phyloP scores from a whole-genome alignment of 2,888 invertebrate species.

The Opisthograptis luteolata region DNA sequence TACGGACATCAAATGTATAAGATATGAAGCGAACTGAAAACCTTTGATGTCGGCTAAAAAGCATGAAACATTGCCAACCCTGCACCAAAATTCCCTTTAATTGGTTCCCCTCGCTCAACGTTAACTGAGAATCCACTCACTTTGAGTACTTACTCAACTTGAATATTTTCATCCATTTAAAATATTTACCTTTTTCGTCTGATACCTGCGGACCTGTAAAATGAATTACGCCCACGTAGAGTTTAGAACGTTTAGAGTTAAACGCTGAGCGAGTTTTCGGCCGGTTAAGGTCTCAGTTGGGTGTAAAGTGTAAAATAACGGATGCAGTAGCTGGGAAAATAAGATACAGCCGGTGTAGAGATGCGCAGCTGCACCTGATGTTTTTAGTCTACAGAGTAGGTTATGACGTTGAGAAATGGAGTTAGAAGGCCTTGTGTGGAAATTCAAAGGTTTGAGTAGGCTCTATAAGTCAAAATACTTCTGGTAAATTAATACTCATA shows the following conservation, averaged over 20 bases:
- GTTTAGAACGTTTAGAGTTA: slow-evolving; percentile 4
- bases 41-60: background rate
- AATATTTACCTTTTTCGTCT: slow-evolving; percentile 33
- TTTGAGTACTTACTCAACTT: slow-evolving; percentile 36
- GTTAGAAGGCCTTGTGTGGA: no score
- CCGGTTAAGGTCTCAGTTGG: background rate
- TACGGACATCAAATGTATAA: no score
- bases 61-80: slow-evolving; percentile 33
- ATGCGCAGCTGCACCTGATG: no score
- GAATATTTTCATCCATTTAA: slow-evolving; percentile 35
- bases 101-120: slow-evolving; percentile 48
- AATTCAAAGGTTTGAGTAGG: no score
- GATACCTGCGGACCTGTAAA: slow-evolving; percentile 8
- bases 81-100: slow-evolving; percentile 50
- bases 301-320: slow-evolving; percentile 1
- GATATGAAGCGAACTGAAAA: no score
- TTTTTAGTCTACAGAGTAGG: no score
- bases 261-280: background rate
- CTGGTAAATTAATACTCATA: no score
- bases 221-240: slow-evolving; percentile 1
- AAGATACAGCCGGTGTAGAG: no score
- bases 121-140: slow-evolving; percentile 27
- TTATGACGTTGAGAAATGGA: no score
- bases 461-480: no score
- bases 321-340: no score